Evolutionary conservation across 2,113 vertebrate genomes (phyloP).

Genomic region (Sturnira hondurensis): DNA sequence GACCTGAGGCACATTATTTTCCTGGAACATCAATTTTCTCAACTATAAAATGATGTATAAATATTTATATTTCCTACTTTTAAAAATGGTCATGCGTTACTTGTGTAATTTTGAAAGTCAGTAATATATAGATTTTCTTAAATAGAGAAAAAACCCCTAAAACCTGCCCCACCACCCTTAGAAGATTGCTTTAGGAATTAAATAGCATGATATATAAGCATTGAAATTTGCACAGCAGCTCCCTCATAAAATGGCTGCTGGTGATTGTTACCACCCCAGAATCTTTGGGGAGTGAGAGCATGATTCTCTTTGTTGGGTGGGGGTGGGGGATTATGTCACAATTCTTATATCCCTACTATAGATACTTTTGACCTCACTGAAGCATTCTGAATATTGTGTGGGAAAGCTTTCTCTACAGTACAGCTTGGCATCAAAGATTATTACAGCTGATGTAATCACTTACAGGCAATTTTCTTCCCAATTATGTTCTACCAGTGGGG

Average conservation of each 20-base stretch:
- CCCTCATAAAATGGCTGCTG: neutral
- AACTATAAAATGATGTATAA: neutral
- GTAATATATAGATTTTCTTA: neutral
- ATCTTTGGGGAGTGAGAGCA: neutral
- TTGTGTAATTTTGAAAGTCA: conserved; percentile 16
- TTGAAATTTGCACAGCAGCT: neutral
- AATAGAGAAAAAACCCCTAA: neutral
- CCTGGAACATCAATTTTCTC: neutral
- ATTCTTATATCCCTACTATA: neutral
- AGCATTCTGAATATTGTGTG: neutral
- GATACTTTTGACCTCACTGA: neutral
- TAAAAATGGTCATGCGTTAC: neutral
- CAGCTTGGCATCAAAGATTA: neutral
- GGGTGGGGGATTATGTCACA: neutral
- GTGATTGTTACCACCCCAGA: neutral
- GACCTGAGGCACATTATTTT: neutral
- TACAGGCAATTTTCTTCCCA: conserved; percentile 38
- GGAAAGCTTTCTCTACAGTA: neutral
- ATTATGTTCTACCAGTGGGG: conserved; percentile 32
- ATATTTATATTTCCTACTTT: neutral
- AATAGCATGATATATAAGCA: neutral
- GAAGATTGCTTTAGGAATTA: neutral
- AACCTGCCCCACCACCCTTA: neutral
- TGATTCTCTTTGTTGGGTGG: neutral
- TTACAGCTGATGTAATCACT: conserved; percentile 31